phyloP scores from a whole-genome alignment of 2,113 vertebrate species.

The Ia io region DNA sequence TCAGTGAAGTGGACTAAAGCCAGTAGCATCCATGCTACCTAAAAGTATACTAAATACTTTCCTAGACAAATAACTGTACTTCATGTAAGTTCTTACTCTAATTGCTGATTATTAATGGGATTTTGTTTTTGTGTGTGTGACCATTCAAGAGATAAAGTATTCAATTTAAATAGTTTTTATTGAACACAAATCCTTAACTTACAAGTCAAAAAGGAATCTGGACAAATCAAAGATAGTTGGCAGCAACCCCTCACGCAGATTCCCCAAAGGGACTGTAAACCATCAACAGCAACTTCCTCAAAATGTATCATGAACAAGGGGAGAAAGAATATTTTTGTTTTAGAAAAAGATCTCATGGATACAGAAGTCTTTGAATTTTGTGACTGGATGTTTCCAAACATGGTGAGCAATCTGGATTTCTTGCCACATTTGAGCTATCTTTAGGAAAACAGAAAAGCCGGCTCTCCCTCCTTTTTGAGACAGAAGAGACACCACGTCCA shows the following conservation, averaged over 20 bases:
- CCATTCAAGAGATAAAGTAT: not conserved
- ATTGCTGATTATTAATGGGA: not conserved
- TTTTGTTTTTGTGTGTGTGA: not conserved
- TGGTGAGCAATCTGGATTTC: not conserved
- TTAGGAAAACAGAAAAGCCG: not conserved
- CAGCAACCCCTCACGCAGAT: not conserved
- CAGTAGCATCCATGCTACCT: too few species aligned
- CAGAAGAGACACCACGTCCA: not conserved
- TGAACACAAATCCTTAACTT: constrained; percentile 41
- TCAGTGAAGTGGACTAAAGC: not conserved
- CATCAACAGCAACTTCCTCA: not conserved
- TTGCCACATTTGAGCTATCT: not conserved
- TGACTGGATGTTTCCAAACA: not conserved
- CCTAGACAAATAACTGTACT: not conserved
- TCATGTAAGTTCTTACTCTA: not conserved
- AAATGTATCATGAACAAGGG: not conserved
- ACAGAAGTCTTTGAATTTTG: not conserved
- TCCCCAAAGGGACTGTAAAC: not conserved
- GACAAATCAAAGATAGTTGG: constrained; percentile 4
- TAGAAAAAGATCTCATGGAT: not conserved
- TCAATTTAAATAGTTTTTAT: constrained; percentile 25
- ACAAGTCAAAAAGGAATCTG: constrained; percentile 6
- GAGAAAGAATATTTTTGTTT: not conserved
- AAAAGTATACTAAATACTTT: not conserved
- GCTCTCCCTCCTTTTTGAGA: not conserved